phyloP scores from a whole-genome alignment of 2,888 invertebrate genomes.

The Steinernema hermaphroditum region DNA sequence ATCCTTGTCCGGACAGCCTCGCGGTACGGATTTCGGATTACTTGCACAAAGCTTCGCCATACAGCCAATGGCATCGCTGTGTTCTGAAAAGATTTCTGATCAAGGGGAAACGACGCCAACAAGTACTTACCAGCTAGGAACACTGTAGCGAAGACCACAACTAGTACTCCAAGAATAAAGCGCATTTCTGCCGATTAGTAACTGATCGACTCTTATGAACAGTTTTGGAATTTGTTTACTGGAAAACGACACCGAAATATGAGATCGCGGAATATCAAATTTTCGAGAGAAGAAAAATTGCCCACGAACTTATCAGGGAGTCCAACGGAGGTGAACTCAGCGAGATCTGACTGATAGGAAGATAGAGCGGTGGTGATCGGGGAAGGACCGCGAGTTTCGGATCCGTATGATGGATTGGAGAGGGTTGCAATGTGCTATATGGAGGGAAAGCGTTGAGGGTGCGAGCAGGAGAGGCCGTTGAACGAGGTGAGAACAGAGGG shows the following conservation, averaged over 20 bases:
- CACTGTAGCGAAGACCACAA: neutral
- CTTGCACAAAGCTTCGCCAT: conserved; percentile 56
- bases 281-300: too few relatives aligned
- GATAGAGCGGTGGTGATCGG: conserved; percentile 8
- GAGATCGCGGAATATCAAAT: neutral
- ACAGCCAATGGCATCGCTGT: conserved; percentile 48
- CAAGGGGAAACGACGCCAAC: neutral
- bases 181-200: neutral
- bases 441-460: neutral
- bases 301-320: too few relatives aligned
- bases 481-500: conserved; percentile 21
- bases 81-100: conserved; percentile 37
- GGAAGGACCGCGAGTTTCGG: neutral
- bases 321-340: neutral
- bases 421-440: conserved; percentile 22
- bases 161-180: neutral
- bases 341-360: neutral
- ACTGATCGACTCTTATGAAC: neutral
- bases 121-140: neutral
- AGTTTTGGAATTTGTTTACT: neutral
- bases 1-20: conserved; percentile 56
- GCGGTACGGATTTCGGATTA: conserved; percentile 51
- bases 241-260: conserved; percentile 3
- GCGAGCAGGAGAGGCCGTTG: neutral
- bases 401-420: conserved; percentile 23